phyloP scores from a whole-genome alignment of 2,113 vertebrate species.

The Eubucco bourcierii region DNA sequence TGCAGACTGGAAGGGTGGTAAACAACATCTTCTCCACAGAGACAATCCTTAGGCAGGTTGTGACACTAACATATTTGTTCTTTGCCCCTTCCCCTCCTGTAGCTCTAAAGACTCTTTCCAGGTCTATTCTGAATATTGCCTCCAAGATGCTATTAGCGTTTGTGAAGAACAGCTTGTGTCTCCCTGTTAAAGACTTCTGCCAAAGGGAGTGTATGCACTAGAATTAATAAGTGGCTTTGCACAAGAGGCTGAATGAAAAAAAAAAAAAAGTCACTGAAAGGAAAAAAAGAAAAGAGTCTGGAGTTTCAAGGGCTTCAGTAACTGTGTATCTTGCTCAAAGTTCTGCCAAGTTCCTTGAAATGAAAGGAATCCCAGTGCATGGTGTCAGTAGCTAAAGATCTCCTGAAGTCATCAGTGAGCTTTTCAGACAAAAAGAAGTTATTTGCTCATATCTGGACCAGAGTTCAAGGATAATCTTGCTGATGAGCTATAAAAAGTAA shows the following conservation, averaged over 20 bases:
- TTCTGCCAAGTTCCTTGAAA: background rate
- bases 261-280: background rate
- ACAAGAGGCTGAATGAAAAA: background rate
- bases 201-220: background rate
- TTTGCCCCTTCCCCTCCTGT: background rate
- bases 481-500: background rate
- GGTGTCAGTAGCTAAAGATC: background rate
- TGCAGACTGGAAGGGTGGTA: background rate
- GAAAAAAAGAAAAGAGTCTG: background rate
- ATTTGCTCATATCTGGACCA: background rate
- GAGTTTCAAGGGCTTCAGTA: background rate
- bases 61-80: background rate
- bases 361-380: background rate
- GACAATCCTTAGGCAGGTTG: background rate
- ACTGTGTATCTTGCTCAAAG: background rate
- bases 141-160: background rate
- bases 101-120: background rate
- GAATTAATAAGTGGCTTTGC: conserved; percentile 23
- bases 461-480: background rate
- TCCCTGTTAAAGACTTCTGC: background rate
- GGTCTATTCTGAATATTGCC: background rate
- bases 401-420: background rate
- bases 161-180: conserved; percentile 4
- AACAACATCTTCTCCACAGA: background rate
- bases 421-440: background rate